Conservation (phyloP, 2,113 vertebrate species). For the Rallus limicola region DNA sequence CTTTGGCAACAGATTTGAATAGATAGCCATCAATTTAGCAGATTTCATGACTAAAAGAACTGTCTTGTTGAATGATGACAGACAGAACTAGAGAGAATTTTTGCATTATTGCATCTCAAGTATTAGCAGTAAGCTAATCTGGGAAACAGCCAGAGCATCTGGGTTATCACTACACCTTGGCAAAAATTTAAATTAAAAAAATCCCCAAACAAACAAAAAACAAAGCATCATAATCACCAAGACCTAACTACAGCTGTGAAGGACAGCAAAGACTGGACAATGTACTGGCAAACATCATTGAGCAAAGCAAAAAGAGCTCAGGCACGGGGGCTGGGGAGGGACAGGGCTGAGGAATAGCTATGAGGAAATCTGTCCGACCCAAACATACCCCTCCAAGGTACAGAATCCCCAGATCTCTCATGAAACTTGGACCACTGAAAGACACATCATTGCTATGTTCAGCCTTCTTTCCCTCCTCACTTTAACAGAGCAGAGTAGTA, state of each 20-base stretch:
- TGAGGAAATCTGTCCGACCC: accelerated
- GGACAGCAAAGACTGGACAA: background rate
- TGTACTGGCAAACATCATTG: background rate
- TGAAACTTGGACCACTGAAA: background rate
- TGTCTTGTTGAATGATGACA: background rate
- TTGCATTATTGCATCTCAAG: background rate
- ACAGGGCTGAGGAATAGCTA: background rate
- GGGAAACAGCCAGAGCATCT: background rate
- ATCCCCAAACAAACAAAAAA: background rate
- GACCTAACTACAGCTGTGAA: background rate
- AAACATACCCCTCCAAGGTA: background rate
- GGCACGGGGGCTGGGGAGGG: too few species aligned
- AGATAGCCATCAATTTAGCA: background rate
- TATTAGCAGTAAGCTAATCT: background rate
- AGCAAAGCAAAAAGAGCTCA: background rate
- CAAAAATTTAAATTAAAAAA: background rate
- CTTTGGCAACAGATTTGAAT: slow-evolving; percentile 14
- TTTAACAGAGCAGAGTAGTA: background rate
- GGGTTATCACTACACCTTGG: background rate
- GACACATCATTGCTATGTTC: background rate
- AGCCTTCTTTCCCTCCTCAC: too few species aligned
- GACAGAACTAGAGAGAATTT: background rate
- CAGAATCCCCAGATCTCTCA: background rate
- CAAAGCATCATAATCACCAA: background rate
- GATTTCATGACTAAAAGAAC: background rate